Evolutionary conservation across 2,113 vertebrate species (phyloP).

Genomic region (Muntiacus muntjak): DNA sequence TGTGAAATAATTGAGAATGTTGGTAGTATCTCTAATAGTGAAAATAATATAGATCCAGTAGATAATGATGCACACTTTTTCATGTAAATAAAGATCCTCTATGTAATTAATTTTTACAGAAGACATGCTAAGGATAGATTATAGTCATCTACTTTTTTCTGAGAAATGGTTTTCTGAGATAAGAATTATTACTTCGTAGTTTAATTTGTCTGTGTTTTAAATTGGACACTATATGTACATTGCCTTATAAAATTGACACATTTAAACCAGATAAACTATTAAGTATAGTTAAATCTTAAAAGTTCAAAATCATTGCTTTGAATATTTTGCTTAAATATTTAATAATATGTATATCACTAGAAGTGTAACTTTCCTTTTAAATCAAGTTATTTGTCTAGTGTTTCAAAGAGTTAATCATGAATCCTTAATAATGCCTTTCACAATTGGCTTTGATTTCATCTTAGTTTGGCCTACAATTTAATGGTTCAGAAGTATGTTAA

Average conservation of each 20-base stretch:
- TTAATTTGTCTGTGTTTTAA: not conserved
- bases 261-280: not conserved
- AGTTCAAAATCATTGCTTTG: not conserved
- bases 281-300: not conserved
- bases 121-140: not conserved
- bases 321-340: not conserved
- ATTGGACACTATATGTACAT: not conserved
- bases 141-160: not conserved
- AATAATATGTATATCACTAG: not conserved
- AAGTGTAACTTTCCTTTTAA: not conserved
- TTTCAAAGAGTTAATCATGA: not conserved
- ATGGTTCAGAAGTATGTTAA: not conserved
- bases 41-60: not conserved
- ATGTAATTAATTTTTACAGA: not conserved
- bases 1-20: not conserved
- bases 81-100: not conserved
- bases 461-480: not conserved
- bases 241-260: not conserved
- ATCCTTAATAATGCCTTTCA: not conserved
- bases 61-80: not conserved
- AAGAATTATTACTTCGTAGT: not conserved
- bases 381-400: not conserved
- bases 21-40: not conserved
- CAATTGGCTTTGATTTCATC: not conserved
- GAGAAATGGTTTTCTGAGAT: not conserved